Base-by-base conservation (phyloP, 2,113 vertebrate species). In the Gallinago paraguaiae region DNA sequence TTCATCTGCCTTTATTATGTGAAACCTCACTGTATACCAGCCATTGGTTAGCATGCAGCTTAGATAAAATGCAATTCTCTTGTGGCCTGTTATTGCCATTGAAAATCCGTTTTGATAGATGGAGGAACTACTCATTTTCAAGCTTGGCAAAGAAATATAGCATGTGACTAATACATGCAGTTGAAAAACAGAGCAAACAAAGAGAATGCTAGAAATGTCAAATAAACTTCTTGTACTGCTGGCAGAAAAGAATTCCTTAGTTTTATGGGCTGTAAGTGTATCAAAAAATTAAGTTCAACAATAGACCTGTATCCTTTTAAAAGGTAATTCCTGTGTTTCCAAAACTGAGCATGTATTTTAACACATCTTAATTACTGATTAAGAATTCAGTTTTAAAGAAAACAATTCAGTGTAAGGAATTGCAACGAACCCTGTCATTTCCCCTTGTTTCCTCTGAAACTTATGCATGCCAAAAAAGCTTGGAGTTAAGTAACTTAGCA, bases 1-100 rank as follows among this genome's bases (percentile, higher is more conserved):
- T 94, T 88, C 63, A 74, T 69, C 48, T 90, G 56, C 82, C 43
- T 86, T 88, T 92, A 77, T 80, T 86, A 24, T 71, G 39, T 88
- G 82, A 77, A 91, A 63, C 23, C 17, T 65, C 7, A 15, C 31
- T 72, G 10, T 60, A 45, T 57, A 41, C 13, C 35, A 71, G 35
- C 33, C 45, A 35, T 39, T 60, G 80, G 69, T 82, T 92, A 76
- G 10, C 20, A 54, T 90, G 16, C 59, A 90, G 41, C 25, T 67
- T 69, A 77, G 50, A 37, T 69, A 70, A 94, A 95, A 46, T 33
- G 28, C 12, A 35, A 2, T 82, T 78, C 45, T 70, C 75, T 41
- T 65, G 37, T 78, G 56, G 39, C 68, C 72, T 89, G n/a, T 84
- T 92, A 92, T 4, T 25, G 2, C 41, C 13, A 6, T 33, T 69